A percentile compares a stretch with the other conserved stretches of the same genome.
Evolutionary conservation across 2,113 vertebrate species (phyloP).

Genomic region (Microtus oregoni): DNA sequence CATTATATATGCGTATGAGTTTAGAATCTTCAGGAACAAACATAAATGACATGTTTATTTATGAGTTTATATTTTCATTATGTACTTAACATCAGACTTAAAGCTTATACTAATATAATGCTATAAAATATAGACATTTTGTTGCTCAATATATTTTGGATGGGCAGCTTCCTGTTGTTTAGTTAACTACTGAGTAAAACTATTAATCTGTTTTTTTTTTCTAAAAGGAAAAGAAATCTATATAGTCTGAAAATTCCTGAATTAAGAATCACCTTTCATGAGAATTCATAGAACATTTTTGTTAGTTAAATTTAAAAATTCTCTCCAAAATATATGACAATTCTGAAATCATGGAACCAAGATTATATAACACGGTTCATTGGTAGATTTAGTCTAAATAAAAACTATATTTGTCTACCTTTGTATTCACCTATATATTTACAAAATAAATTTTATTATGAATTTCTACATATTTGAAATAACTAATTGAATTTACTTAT

Average conservation of each 20-base stretch:
- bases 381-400: conserved; percentile 27
- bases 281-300: conserved; percentile 42
- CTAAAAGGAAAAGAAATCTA: conserved; percentile 74
- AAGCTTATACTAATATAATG: conserved; percentile 84
- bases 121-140: conserved; percentile 52
- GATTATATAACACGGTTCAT: background rate
- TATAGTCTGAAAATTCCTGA: conserved; percentile 77
- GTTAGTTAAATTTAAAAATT: conserved; percentile 39
- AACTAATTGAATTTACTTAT: conserved; percentile 41
- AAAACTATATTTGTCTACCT: background rate
- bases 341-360: conserved; percentile 30
- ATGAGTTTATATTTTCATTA: conserved; percentile 85
- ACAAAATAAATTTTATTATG: background rate
- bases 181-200: conserved; percentile 81
- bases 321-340: conserved; percentile 40
- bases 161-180: conserved; percentile 79
- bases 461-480: conserved; percentile 46
- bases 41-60: conserved; percentile 86
- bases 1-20: conserved; percentile 84
- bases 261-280: conserved; percentile 76
- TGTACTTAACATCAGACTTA: conserved; percentile 85
- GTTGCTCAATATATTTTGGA: conserved; percentile 81
- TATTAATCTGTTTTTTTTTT: conserved; percentile 80
- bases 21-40: conserved; percentile 86
- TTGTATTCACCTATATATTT: background rate